These are phyloP conservation scores for Zoroaster sp. DNA, from an alignment of 53 echinoderm and acorn worm genomes.

Conservation along the genomic window DNA sequence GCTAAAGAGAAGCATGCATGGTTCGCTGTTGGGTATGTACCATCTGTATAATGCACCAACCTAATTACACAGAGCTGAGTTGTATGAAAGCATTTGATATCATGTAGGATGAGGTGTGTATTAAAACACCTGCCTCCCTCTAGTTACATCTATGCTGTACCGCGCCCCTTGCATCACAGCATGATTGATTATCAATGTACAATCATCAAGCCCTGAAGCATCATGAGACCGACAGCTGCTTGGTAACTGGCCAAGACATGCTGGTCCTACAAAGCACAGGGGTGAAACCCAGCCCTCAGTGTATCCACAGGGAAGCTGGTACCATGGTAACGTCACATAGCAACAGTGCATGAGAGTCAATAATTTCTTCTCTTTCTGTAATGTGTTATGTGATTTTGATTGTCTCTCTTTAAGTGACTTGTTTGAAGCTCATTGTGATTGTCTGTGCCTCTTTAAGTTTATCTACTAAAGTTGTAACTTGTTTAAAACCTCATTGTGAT, in stretches of 20 bases:
- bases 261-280: background rate
- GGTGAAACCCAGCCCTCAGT: conserved; percentile 16
- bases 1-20: background rate
- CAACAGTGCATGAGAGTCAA: background rate
- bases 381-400: background rate
- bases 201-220: conserved; percentile 8
- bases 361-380: background rate
- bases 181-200: conserved; percentile 33
- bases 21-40: background rate
- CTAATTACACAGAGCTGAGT: conserved; percentile 35
- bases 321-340: conserved; percentile 2
- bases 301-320: conserved; percentile 2
- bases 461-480: too few species aligned
- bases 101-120: background rate
- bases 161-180: background rate
- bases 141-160: background rate
- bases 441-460: background rate
- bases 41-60: background rate
- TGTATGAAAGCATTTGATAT: conserved; percentile 8
- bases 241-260: background rate
- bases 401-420: background rate
- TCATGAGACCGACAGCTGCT: conserved; percentile 35
- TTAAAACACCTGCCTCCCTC: conserved; percentile 11
- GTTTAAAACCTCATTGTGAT: too few species aligned
- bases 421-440: background rate